Evolutionary conservation across 2,113 vertebrate species (phyloP).

Genomic region (Mormyrus iriodes): DNA sequence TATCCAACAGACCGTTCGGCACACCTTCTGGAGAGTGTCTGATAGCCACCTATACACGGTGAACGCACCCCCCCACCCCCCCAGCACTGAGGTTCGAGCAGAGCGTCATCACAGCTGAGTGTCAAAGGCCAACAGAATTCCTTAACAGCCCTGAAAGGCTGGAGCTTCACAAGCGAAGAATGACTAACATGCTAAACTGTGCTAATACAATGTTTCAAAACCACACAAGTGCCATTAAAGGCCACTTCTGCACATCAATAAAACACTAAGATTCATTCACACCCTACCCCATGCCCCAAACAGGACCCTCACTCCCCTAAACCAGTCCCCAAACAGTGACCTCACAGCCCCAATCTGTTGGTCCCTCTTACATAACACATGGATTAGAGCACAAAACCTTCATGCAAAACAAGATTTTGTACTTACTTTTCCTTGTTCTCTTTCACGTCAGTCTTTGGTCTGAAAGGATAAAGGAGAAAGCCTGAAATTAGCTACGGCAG

Average conservation of each 20-base stretch:
- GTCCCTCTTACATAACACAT: neutral
- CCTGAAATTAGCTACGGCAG: neutral
- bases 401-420: conserved; percentile 16
- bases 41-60: neutral
- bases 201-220: neutral
- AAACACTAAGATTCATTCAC: too few species aligned
- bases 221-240: neutral
- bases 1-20: neutral
- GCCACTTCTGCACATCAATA: too few species aligned
- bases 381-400: neutral
- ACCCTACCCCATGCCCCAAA: too few species aligned
- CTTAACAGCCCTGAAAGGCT: neutral
- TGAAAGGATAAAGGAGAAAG: conserved; percentile 45
- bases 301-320: neutral
- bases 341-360: neutral
- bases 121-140: neutral
- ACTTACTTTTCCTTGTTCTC: conserved; percentile 90
- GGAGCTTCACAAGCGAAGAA: neutral
- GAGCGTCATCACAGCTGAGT: neutral
- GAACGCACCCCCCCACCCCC: neutral
- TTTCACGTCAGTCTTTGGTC: conserved; percentile 81
- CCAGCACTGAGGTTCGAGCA: neutral
- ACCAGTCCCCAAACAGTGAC: neutral
- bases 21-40: neutral
- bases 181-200: neutral